Evolutionary conservation across 2,797 vertebrate species (phyloP), one percentile per base, ranked within the genome.

Genomic region (Sebastes oblongus): DNA sequence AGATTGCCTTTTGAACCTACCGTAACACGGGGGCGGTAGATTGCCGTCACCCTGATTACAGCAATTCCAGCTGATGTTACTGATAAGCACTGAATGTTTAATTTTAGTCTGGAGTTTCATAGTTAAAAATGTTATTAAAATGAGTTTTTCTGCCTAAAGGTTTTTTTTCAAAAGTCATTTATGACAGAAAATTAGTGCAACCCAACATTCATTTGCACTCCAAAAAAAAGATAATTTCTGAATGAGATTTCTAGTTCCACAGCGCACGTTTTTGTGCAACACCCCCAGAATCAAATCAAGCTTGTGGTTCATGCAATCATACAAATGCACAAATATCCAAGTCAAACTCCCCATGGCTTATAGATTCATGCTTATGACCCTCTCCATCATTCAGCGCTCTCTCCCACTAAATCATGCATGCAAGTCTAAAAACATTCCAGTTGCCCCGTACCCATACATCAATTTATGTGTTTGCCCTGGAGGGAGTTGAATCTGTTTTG

Each of bases 391-490:
- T 89, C 86, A 88, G 75, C 70, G 10, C 74, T 75, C 83, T 68
- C 77, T 75, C 77, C 62, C 72, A 86, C 81, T 89, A 91, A 93
- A 93, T 93, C 92, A 91, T 93, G 89, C 87, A 93, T 92, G 87
- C 88, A 75, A 81, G 80, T 86, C 78, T 88, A 81, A 89, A 92
- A 92, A 88, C 88, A 91, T 85, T 86, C 82, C 87, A 85, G 86
- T 84, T 88, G 81, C 86, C 77, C 81, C 71, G 36, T 71, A 85
- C 78, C 82, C 77, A 78, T 78, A 72, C 83, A 90, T 90, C 86
- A 89, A 90, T 93, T 89, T 91, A 91, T 93, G 87, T 84, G 86
- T 93, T 94, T 93, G 82, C 91, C 92, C 90, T 86, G 84, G 74
- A 88, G 88, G 91, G 85, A 88, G 71, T 78, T 71, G 64, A 91